phyloP scores from a whole-genome alignment of 2,113 vertebrate species.

The Manacus vitellinus region DNA sequence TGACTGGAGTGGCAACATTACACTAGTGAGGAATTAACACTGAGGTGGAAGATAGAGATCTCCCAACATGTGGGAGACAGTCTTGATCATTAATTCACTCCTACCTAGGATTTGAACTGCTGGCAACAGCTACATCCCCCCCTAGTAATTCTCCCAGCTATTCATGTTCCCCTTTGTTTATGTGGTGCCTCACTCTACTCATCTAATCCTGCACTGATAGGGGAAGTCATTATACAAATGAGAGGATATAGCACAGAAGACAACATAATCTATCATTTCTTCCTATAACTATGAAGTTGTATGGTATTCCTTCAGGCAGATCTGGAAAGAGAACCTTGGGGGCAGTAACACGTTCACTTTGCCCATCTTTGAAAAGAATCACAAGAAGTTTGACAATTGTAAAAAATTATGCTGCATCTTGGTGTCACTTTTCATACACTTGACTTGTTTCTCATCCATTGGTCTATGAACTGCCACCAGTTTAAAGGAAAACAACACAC shows the following conservation, averaged over 20 bases:
- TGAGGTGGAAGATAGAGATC: not conserved
- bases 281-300: not conserved
- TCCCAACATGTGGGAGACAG: not conserved
- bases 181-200: not conserved
- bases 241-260: not conserved
- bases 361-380: not conserved
- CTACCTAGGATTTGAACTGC: not conserved
- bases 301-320: not conserved
- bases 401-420: not conserved
- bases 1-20: not conserved
- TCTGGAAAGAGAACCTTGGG: not conserved
- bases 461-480: not conserved
- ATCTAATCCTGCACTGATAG: not conserved
- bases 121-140: not conserved
- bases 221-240: not conserved
- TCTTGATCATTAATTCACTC: not conserved
- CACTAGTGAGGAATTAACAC: not conserved
- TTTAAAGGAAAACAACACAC: not conserved
- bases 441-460: not conserved
- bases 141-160: not conserved
- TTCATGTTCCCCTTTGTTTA: not conserved
- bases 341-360: not conserved
- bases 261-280: constrained; percentile 18
- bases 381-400: not conserved
- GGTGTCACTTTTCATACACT: not conserved